Percentiles rank a stretch among this genome's conserved stretches.
Evolutionary conservation across 2,888 invertebrate genomes (phyloP).

Genomic region (Oscheius sp.): DNA sequence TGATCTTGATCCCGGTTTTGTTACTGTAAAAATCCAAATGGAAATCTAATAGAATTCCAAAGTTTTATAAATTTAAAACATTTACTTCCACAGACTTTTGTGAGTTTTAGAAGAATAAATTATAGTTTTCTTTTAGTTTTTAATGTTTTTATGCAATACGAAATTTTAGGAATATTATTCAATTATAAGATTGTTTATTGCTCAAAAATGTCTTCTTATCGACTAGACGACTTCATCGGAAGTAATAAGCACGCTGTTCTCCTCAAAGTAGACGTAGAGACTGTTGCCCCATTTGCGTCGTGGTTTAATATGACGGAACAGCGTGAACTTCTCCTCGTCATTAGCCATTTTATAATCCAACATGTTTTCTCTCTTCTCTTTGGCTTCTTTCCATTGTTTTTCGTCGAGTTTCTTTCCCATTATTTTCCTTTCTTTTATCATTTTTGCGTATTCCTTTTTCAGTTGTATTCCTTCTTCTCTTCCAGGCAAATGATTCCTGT

Average conservation of each 20-base stretch:
- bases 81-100: not conserved
- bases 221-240: not conserved
- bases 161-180: too few species aligned
- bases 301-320: not conserved
- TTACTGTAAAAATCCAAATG: not conserved
- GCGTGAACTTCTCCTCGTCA: not conserved
- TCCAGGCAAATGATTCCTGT: not conserved
- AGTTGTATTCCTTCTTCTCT: too few species aligned
- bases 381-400: not conserved
- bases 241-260: not conserved
- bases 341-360: not conserved
- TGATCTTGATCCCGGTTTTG: not conserved
- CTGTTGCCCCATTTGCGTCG: constrained; percentile 10
- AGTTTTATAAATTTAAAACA: not conserved
- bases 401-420: not conserved
- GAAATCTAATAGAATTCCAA: not conserved
- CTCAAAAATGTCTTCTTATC: too few species aligned
- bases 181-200: not conserved
- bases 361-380: not conserved
- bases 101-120: not conserved
- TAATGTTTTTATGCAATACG: too few species aligned
- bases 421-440: not conserved
- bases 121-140: not conserved
- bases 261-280: not conserved
- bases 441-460: not conserved